A percentile compares a stretch with the other conserved stretches of the same genome.
Conservation (phyloP, 2,113 vertebrate genomes). For the Okapia johnstoni region DNA sequence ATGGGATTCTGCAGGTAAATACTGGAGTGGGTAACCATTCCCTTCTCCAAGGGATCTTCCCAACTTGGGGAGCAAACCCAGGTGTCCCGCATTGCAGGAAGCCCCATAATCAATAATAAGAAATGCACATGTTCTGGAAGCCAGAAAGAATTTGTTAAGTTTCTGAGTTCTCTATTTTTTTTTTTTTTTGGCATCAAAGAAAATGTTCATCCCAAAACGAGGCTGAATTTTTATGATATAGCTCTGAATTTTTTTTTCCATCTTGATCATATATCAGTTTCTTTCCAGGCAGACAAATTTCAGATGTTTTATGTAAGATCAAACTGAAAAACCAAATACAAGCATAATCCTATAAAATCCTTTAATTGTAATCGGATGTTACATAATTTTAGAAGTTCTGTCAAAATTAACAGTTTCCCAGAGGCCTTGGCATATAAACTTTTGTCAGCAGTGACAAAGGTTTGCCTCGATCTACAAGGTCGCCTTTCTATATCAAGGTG, state of each 20-base stretch:
- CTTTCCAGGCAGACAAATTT: not conserved
- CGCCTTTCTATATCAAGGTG: not conserved
- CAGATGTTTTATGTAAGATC: not conserved
- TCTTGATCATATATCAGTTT: not conserved
- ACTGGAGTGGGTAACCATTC: not conserved
- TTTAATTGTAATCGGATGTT: not conserved
- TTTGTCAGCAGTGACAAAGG: not conserved
- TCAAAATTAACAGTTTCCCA: not conserved
- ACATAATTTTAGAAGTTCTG: not conserved
- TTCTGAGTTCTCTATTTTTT: not conserved
- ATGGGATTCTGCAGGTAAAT: not conserved
- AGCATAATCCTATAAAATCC: not conserved
- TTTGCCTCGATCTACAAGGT: not conserved
- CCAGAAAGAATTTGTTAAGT: not conserved
- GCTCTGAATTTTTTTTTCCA: not conserved
- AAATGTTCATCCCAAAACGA: not conserved
- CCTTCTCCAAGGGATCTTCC: not conserved
- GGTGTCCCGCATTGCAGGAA: rapidly evolving
- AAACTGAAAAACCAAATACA: not conserved
- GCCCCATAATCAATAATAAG: not conserved
- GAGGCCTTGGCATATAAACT: not conserved
- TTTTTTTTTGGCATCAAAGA: not conserved
- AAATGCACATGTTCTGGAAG: not conserved
- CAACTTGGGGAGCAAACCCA: not conserved
- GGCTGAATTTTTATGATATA: not conserved